phyloP scores from a whole-genome alignment of 2,113 vertebrate species.

The Brachionichthys hirsutus region DNA sequence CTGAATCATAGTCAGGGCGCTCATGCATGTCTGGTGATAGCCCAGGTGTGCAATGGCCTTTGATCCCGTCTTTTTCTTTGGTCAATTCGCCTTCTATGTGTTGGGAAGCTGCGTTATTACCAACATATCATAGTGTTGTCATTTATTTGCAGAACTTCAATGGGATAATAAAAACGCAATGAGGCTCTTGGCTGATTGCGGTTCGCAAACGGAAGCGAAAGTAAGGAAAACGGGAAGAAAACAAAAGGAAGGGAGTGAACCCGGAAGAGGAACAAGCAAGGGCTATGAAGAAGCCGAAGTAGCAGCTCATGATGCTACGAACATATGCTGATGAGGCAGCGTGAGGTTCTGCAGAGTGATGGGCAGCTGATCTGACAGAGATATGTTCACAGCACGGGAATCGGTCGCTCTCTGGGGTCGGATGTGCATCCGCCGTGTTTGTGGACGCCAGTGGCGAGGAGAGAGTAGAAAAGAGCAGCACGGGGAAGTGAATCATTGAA shows the following conservation, averaged over 20 bases:
- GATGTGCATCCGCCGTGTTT: constrained; percentile 23
- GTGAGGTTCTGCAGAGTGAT: constrained; percentile 62
- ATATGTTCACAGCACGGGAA: constrained; percentile 52
- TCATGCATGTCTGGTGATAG: too few relatives aligned
- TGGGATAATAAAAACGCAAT: constrained; percentile 7
- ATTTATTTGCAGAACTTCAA: neutral
- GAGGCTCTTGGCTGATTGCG: constrained; percentile 9
- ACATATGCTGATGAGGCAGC: constrained; percentile 69
- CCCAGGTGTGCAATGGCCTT: too few relatives aligned
- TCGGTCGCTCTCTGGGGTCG: constrained; percentile 45
- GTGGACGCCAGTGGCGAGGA: constrained; percentile 12
- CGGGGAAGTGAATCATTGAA: constrained; percentile 33
- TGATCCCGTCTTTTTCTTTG: too few relatives aligned
- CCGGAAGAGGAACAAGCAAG: constrained; percentile 38
- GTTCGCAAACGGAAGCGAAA: constrained; percentile 28
- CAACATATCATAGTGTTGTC: neutral
- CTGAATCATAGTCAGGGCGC: too few relatives aligned
- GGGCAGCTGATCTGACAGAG: constrained; percentile 62
- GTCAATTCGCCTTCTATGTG: too few relatives aligned
- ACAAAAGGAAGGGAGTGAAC: constrained; percentile 36
- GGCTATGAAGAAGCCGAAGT: constrained; percentile 45
- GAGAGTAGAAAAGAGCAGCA: constrained; percentile 15
- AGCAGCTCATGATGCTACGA: constrained; percentile 53
- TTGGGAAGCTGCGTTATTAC: too few relatives aligned
- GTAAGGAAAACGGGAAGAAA: constrained; percentile 19